A percentile compares a stretch with the other conserved stretches of the same genome.
Conservation (phyloP, 2,888 invertebrate species). For the Diarsia mendica region DNA sequence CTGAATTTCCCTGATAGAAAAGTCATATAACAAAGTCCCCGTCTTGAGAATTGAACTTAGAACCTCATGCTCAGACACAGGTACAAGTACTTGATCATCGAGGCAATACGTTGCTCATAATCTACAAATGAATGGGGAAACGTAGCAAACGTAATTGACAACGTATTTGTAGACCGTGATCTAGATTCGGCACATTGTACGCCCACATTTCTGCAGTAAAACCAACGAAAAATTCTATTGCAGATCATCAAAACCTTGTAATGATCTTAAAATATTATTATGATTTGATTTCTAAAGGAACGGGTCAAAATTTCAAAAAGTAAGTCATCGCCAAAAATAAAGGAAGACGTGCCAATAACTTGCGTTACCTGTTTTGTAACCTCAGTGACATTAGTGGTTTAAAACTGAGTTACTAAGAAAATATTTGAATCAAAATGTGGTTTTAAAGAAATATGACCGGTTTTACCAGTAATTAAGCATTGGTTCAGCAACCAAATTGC, state of each 20-base stretch:
- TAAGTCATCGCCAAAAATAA: slow-evolving; percentile 8
- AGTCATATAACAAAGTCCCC: neutral
- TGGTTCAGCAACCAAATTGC: neutral
- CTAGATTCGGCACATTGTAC: too few species aligned
- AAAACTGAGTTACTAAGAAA: neutral
- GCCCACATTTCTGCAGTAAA: too few species aligned
- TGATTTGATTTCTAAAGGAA: neutral
- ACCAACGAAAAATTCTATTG: too few species aligned
- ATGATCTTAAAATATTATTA: too few species aligned
- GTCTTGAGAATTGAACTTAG: neutral
- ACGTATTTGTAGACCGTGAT: too few species aligned
- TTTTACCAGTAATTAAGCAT: too few species aligned
- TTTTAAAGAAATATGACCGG: neutral
- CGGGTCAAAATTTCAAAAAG: too few species aligned
- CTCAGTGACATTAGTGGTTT: neutral
- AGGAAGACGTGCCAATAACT: neutral
- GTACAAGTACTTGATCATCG: neutral
- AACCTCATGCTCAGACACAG: neutral
- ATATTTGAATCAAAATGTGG: neutral
- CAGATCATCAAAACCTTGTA: too few species aligned
- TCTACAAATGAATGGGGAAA: too few species aligned
- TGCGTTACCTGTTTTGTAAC: slow-evolving; percentile 7
- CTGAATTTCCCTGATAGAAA: neutral
- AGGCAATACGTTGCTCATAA: too few species aligned
- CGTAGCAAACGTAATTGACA: too few species aligned